Evolutionary conservation across 2,797 vertebrate genomes (phyloP), one percentile per base, ranked within the genome.

Genomic region (Petrocephalus schoutedeni): DNA sequence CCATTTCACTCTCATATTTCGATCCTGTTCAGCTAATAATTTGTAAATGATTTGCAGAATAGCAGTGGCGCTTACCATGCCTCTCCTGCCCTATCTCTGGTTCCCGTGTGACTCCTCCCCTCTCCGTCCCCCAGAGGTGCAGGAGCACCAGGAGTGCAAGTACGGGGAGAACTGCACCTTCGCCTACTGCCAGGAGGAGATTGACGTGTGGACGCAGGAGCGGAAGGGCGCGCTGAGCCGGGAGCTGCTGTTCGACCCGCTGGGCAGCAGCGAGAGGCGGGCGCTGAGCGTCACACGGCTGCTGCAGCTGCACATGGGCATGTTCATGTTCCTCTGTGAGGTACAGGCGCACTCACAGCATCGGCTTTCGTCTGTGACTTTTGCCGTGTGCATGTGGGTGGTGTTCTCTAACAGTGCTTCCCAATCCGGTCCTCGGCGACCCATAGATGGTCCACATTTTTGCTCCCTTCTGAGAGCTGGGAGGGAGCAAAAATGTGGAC

Each of bases 151-250:
- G 95, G 98, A 99, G 95, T 99, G 98, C 95, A 98, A 99, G 95
- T 99, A 98, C 58, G 98, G 98, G 89, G 98, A 99, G 95, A 98
- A 98, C 95, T 99, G 98, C 94, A 99, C 98, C 36, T 99, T 99
- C 93, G 98, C 98, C 32, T 99, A 99, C 96, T 98, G 99, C 93
- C 98, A 99, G 95, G 98, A 99, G 92, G 98, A 99, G 95, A 99
- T 99, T 7, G 98, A 99, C 64, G 98, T 99, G 89, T 99, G 98
- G 98, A 99, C 98, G 0, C 97, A 98, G 94, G 98, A 99, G 95
- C 96, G 98, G 92, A 99, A 99, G 92, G 98, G 98, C 0, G 97
- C 97, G 5, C 96, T 99, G 91, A 98, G 98, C 94, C 96, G 98
- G 1, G 98, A 99, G 94, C 97, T 99, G 90, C 96, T 99, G 90